Evolutionary conservation across 2,888 invertebrate genomes (phyloP), one percentile per base, ranked within the genome.

Genomic region (Synanthedon vespiformis): DNA sequence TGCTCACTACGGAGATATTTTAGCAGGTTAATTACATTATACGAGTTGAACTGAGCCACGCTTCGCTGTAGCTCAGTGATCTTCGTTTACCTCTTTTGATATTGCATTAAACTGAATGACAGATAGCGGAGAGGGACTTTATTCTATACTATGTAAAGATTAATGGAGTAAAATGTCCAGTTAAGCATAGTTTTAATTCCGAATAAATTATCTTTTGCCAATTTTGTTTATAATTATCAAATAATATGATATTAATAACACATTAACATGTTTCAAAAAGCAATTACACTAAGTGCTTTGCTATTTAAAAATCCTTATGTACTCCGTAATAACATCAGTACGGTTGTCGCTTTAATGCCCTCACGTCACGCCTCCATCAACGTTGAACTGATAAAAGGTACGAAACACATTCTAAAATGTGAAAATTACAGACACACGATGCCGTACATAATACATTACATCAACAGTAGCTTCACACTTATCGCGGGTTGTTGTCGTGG

Each of bases 1-100:
- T 94, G 62, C 93, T 93, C 69, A 93, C 94, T 90, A 88, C 75
- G 54, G 70, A 58, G 10, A 34, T 34, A 34, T 34, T 34, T 34
- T 34, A 34, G 34, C 6, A 34, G 34, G 10, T 34, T 34, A 34
- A 10, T 34, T 22, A 5, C 4, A 5, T 22, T 22, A 22, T 22
- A 22, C 22, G 4, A 5, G 22, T 4, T 22, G 22, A 22, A 22
- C 22, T 5, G 5, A 1, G 5, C 22, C 4, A 22, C 22, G 5
- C 5, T 22, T 22, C 22, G 22, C 22, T 22, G 22, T 22, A 5
- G 22, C 22, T 22, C 22, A 22, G n/a, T n/a, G n/a, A n/a, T n/a
- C n/a, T n/a, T n/a, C n/a, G n/a, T n/a, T n/a, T n/a, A n/a, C n/a
- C n/a, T n/a, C n/a, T n/a, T n/a, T n/a, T n/a, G n/a, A n/a, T n/a